Conservation (phyloP, 2,888 invertebrate species). For the Parnassius apollo region DNA sequence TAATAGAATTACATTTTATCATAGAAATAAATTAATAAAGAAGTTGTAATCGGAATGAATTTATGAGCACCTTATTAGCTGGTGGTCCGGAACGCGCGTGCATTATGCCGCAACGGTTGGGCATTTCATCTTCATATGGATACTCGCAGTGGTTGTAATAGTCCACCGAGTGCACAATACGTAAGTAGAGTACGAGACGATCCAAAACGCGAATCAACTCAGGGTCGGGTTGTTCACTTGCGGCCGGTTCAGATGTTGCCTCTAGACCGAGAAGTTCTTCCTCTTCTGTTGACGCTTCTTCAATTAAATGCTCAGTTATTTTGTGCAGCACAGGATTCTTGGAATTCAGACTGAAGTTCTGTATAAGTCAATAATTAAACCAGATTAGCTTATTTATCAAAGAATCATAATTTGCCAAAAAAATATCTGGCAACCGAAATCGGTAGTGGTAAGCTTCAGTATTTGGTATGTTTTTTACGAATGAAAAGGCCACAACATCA, state of each 20-base stretch:
- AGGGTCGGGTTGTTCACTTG: slow-evolving; percentile 59
- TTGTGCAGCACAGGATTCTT: slow-evolving; percentile 97
- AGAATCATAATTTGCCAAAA: too few species aligned
- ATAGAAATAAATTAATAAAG: too few species aligned
- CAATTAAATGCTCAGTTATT: slow-evolving; percentile 98
- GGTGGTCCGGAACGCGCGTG: slow-evolving; percentile 96
- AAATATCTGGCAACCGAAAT: too few species aligned
- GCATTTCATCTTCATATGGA: slow-evolving; percentile 99
- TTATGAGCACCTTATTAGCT: slow-evolving; percentile 84
- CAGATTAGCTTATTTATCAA: too few species aligned
- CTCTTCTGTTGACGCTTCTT: slow-evolving; percentile 99
- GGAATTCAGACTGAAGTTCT: slow-evolving; percentile 85
- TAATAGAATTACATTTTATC: too few species aligned
- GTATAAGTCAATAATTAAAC: slow-evolving; percentile 11
- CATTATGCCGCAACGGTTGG: slow-evolving; percentile 98
- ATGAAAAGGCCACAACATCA: too few species aligned
- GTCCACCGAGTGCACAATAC: slow-evolving; percentile 98
- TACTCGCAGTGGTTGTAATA: slow-evolving; percentile 99
- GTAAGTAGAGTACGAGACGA: slow-evolving; percentile 93
- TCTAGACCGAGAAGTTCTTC: slow-evolving; percentile 92
- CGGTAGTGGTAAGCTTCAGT: too few species aligned
- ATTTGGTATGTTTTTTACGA: too few species aligned
- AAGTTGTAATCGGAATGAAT: not conserved
- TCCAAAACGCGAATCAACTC: slow-evolving; percentile 84
- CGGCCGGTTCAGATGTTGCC: slow-evolving; percentile 51